These are phyloP conservation scores for Lonchura striata DNA, from an alignment of 2,113 vertebrate genomes.

Conservation along the genomic window DNA sequence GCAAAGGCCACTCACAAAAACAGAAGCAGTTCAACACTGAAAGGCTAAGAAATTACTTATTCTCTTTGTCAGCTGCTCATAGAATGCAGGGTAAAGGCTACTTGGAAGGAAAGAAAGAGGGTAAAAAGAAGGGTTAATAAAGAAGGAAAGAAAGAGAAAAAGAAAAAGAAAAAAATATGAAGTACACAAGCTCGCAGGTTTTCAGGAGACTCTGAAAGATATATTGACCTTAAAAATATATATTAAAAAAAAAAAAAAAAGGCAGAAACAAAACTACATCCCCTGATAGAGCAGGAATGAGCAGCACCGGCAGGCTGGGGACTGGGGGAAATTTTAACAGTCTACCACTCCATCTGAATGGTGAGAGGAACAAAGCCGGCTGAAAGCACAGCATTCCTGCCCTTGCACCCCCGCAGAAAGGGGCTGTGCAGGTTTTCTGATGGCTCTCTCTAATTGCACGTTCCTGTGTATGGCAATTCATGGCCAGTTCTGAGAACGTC, in stretches of 20 bases:
- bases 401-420: background rate
- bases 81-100: slow-evolving; percentile 62
- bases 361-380: slow-evolving; percentile 10
- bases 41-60: slow-evolving; percentile 75
- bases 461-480: slow-evolving; percentile 33
- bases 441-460: slow-evolving; percentile 18
- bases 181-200: background rate
- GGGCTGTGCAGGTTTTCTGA: slow-evolving; percentile 16
- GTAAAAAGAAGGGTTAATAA: slow-evolving; percentile 10
- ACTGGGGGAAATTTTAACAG: slow-evolving; percentile 29
- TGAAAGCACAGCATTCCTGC: slow-evolving; percentile 53
- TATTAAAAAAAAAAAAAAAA: background rate
- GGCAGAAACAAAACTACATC: background rate
- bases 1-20: slow-evolving; percentile 71
- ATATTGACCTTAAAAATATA: background rate
- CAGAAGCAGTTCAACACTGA: slow-evolving; percentile 66
- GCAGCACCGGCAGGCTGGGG: slow-evolving; percentile 8
- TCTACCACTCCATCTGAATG: slow-evolving; percentile 43
- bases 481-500: background rate
- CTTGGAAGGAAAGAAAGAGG: slow-evolving; percentile 62
- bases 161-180: background rate
- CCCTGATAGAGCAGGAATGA: background rate
- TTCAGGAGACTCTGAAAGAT: background rate
- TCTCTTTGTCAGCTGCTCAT: slow-evolving; percentile 76
- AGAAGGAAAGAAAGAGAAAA: background rate